phyloP scores from a whole-genome alignment of 2,113 vertebrate genomes.

The Microcebus jonahi region DNA sequence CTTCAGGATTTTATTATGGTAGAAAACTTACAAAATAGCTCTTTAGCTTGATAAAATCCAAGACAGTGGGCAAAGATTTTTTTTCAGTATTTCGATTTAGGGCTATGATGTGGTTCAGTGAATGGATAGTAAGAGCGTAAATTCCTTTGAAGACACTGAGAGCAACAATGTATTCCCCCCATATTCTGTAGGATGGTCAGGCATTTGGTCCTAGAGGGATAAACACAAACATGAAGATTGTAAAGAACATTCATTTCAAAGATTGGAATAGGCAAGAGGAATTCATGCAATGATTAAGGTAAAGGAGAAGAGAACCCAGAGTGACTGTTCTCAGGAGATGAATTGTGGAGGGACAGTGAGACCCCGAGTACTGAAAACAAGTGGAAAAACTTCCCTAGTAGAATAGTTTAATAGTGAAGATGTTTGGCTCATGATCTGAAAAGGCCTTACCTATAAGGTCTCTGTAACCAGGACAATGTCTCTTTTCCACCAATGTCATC shows the following conservation, averaged over 20 bases:
- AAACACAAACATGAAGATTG: slow-evolving; percentile 13
- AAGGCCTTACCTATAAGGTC: not conserved
- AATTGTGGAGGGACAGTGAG: fast-evolving
- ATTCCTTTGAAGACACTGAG: not conserved
- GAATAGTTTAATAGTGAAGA: not conserved
- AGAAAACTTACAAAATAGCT: not conserved
- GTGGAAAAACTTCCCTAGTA: fast-evolving
- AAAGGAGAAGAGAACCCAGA: not conserved
- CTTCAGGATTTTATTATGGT: not conserved
- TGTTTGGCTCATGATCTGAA: not conserved
- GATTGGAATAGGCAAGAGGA: not conserved
- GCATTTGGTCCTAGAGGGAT: not conserved
- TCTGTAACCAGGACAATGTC: not conserved
- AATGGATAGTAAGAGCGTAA: not conserved
- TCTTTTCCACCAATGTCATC: not conserved
- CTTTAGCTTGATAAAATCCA: slow-evolving; percentile 23
- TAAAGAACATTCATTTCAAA: not conserved
- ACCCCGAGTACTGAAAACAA: not conserved
- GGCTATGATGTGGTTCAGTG: slow-evolving; percentile 5
- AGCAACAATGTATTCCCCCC: not conserved
- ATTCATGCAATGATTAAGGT: not conserved
- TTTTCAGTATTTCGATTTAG: not conserved
- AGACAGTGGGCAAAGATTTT: not conserved
- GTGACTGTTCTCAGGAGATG: not conserved
- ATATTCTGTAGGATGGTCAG: not conserved